Base-by-base conservation (phyloP, 2,888 invertebrate genomes). In the Sceliomorpha sp. region DNA sequence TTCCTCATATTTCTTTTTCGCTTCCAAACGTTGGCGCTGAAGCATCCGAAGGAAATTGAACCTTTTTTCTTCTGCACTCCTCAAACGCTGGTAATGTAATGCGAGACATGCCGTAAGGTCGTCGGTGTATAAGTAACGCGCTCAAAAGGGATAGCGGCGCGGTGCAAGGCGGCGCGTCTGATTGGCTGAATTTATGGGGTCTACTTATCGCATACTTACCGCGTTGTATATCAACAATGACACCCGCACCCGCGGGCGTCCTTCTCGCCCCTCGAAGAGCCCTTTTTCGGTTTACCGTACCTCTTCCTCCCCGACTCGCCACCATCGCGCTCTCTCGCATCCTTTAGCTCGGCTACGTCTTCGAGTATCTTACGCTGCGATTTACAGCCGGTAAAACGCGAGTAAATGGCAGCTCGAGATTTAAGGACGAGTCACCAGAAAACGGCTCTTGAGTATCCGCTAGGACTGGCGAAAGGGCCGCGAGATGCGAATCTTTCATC, bases 141-240 rank as follows among this genome's bases (percentile, higher is more conserved):
- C 69, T 75, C 72, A 74, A 72, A 67, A 68, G 67, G 69, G 71
- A 59, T 53, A 64, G 69, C 70, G 73, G 70, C 45, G 73, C 71
- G 74, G 75, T 68, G 78, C 78, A 60, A 81, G 80, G 81, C 83
- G 82, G 83, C 82, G 82, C 83, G 77, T 84, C 84, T 83, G 87
- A 87, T 87, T 86, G 85, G 83, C 75, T 82, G 77, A 81, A 87
- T 87, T 87, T 87, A 87, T 87, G 86, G 85, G 85, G 77, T 83
- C 87, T 86, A 87, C 86, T 87, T 87, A 87, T 87, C 87, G 85
- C 83, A 79, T 84, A 85, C 85, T 86, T 87, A 86, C 87, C 81
- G 84, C 81, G 85, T 83, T 85, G 84, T 87, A 87, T 86, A 87
- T 87, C 87, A 87, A 86, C 86, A 87, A 87, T 87, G 87, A 87